Percentiles rank a stretch among this genome's conserved stretches.
These are phyloP conservation scores for Heterodera filipjevi DNA, from an alignment of 2,888 invertebrate species.

Conservation along the genomic window DNA sequence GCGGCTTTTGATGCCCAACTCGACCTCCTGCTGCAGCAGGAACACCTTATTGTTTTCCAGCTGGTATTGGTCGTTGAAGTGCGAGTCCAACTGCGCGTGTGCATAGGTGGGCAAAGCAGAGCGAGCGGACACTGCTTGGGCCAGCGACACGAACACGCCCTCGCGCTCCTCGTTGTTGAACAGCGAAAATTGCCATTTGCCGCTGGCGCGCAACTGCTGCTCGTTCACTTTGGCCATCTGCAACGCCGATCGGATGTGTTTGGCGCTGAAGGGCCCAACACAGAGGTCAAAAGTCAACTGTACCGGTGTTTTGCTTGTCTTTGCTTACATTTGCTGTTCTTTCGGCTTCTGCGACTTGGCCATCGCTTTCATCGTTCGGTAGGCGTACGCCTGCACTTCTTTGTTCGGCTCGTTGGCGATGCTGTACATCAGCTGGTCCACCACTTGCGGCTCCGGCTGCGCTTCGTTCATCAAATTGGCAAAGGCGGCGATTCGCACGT, in stretches of 20 bases:
- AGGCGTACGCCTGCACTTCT: slow-evolving; percentile 44
- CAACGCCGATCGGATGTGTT: slow-evolving; percentile 36
- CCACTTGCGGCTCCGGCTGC: slow-evolving; percentile 39
- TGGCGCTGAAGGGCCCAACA: slow-evolving; percentile 25
- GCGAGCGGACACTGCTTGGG: slow-evolving; percentile 46
- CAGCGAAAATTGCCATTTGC: slow-evolving; percentile 35
- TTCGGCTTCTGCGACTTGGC: slow-evolving; percentile 41
- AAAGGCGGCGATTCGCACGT: slow-evolving; percentile 45
- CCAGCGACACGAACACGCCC: slow-evolving; percentile 47
- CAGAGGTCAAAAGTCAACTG: no score
- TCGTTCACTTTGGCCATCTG: slow-evolving; percentile 37
- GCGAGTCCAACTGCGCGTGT: slow-evolving; percentile 26
- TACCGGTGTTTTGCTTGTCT: background rate
- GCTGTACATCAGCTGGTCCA: slow-evolving; percentile 47
- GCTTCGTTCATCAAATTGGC: slow-evolving; percentile 41
- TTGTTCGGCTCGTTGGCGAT: slow-evolving; percentile 38
- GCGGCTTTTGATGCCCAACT: slow-evolving; percentile 50
- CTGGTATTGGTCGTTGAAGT: slow-evolving; percentile 36
- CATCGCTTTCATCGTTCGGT: slow-evolving; percentile 39
- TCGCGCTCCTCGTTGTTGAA: slow-evolving; percentile 46
- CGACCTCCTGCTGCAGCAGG: slow-evolving; percentile 49
- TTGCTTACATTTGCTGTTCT: slow-evolving; percentile 38
- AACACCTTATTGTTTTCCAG: slow-evolving; percentile 33
- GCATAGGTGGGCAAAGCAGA: slow-evolving; percentile 32
- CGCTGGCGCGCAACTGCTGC: slow-evolving; percentile 34